phyloP scores from a whole-genome alignment of 64 coral and sea anemone genomes.

The Orbicella faveolata region DNA sequence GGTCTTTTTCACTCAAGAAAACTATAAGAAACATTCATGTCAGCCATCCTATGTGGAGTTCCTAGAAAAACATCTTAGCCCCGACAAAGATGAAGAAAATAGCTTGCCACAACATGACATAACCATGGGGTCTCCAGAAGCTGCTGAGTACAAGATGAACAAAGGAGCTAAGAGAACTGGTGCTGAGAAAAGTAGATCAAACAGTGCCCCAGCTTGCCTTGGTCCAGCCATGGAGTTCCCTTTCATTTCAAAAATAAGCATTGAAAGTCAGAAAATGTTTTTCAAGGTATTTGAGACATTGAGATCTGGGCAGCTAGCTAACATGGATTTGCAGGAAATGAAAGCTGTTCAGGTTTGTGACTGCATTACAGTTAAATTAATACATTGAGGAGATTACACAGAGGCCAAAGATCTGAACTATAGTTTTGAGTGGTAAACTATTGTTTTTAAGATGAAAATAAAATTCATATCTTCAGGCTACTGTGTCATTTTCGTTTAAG shows the following conservation, averaged over 20 bases:
- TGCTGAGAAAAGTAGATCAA: not conserved
- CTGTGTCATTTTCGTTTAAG: too few relatives aligned
- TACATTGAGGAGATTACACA: too few relatives aligned
- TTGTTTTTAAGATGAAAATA: too few relatives aligned
- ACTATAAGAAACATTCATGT: constrained; percentile 58
- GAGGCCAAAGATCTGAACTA: too few relatives aligned
- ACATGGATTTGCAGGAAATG: constrained; percentile 24
- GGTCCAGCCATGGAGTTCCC: constrained; percentile 63
- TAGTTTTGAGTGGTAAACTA: too few relatives aligned
- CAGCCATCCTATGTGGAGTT: constrained; percentile 57
- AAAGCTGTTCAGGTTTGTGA: constrained; percentile 46
- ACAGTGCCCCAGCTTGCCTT: not conserved
- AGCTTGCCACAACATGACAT: not conserved
- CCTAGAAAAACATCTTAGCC: constrained; percentile 10
- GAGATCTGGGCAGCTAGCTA: constrained; percentile 8
- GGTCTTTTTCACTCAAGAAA: constrained; percentile 53
- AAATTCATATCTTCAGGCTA: too few relatives aligned
- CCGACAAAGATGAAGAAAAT: not conserved
- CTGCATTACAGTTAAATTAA: too few relatives aligned
- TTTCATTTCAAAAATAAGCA: constrained; percentile 59
- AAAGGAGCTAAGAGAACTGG: not conserved
- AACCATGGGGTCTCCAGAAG: not conserved
- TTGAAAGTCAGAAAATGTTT: constrained; percentile 61
- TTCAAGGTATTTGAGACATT: constrained; percentile 42
- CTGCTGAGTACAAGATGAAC: not conserved